These are phyloP conservation scores for Prosapia bicincta DNA, from an alignment of 2,888 invertebrate species.

Conservation along the genomic window DNA sequence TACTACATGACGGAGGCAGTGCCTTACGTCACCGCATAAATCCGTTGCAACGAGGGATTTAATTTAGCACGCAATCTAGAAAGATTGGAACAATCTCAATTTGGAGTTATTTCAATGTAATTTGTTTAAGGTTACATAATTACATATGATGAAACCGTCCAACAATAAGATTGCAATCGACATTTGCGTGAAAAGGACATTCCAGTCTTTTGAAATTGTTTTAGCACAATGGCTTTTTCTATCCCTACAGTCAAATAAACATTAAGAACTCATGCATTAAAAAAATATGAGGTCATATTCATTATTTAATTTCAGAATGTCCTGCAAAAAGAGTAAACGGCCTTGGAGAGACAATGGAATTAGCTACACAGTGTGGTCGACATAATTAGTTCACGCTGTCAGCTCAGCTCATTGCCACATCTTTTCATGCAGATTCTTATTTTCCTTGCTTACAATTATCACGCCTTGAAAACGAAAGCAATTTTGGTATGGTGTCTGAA, in stretches of 20 bases:
- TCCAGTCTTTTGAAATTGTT: neutral
- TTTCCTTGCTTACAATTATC: neutral
- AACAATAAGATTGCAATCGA: neutral
- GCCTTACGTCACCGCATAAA: too few species aligned
- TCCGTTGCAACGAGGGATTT: neutral
- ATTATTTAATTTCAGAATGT: conserved; percentile 2
- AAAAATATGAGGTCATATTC: conserved; percentile 1
- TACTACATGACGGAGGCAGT: too few species aligned
- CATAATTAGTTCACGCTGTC: conserved; percentile 2
- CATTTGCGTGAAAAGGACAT: neutral
- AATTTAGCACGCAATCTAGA: neutral
- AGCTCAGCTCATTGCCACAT: neutral
- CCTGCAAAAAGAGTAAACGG: neutral
- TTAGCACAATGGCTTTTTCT: neutral
- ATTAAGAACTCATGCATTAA: neutral
- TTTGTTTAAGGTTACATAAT: neutral
- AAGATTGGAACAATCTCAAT: neutral
- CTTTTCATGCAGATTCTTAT: neutral
- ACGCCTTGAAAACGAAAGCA: conserved; percentile 2
- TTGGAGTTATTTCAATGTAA: neutral
- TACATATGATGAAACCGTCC: neutral
- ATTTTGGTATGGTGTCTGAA: neutral
- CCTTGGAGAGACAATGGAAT: neutral
- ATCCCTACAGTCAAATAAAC: neutral
- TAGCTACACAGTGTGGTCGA: neutral